Base-by-base conservation (phyloP, 2,113 vertebrate species). In the Pipa parva region DNA sequence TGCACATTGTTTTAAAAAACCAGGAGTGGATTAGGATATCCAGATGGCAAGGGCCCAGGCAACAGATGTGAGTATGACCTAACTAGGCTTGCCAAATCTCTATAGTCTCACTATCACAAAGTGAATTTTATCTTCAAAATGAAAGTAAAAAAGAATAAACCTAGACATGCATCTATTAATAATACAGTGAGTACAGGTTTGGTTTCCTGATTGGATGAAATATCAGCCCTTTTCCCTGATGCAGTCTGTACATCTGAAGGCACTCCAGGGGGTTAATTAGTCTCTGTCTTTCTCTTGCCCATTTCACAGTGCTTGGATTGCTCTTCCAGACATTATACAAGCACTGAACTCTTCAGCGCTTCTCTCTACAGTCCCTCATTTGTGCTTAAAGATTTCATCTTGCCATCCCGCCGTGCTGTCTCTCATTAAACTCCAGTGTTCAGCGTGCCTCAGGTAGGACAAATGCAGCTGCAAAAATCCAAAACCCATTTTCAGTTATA, bases 201-300 rank as follows among this genome's bases (percentile, higher is more conserved):
- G 5, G 21, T 3, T 13, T 45, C 15, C 31, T 52, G 65, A 69
- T 60, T 60, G 65, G 65, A 69, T 69, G 57, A 59, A 52, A 39
- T 27, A 59, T 59, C 39, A 15, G 39, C 22, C 27, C 27, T 17
- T 50, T 20, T 33, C 6, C 17, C 64, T 59, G 56, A 59, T 21
- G 50, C 56, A 69, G 46, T 39, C 31, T 49, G 46, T 51, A 60
- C 65, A 69, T 69, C 65, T 69, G 65, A 69, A 60, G 57, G 8
- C 65, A 69, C 57, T 60, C 65, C 65, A 17, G 65, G 65, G 65
- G 65, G 65, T 42, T 69, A 69, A 69, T 69, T 69, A 69, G 57
- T 42, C 28, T 52, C 48, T 59, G 46, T 69, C 46, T 51, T 59
- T 60, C 36, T 50, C 28, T 36, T 52, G 46, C 31, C 65, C 57